Percentiles rank a stretch among this genome's conserved stretches.
Evolutionary conservation across 2,113 vertebrate genomes (phyloP).

Genomic region (Perccottus glenii): DNA sequence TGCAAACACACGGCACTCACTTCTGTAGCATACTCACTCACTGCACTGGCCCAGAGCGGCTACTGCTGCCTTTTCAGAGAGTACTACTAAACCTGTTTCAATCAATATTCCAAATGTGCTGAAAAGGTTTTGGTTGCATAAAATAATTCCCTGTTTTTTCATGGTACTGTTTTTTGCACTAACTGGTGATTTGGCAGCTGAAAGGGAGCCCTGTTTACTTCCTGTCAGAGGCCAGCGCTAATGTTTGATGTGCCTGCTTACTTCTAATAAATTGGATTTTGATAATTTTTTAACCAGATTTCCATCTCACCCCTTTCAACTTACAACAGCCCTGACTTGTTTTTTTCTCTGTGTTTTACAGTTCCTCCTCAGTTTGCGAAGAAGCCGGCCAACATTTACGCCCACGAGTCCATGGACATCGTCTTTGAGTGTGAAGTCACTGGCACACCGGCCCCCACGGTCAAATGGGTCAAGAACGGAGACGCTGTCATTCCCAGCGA

Average conservation of each 20-base stretch:
- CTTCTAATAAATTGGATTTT: conserved; percentile 26
- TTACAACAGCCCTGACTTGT: background rate
- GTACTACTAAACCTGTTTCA: background rate
- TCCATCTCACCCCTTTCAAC: background rate
- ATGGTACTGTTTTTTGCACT: conserved; percentile 8
- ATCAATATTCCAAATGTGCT: background rate
- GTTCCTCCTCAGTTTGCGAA: conserved; percentile 88
- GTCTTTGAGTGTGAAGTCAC: conserved; percentile 93
- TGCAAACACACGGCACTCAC: conserved; percentile 26
- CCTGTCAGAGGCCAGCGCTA: conserved; percentile 3
- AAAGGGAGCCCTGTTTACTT: conserved; percentile 20
- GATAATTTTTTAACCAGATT: background rate
- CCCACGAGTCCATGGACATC: conserved; percentile 96
- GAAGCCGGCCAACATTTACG: conserved; percentile 87
- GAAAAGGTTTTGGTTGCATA: conserved; percentile 5
- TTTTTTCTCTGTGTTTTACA: conserved; percentile 50
- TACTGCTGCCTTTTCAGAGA: conserved; percentile 7
- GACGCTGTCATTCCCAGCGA: conserved; percentile 97
- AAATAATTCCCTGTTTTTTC: conserved; percentile 25
- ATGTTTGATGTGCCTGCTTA: conserved; percentile 13
- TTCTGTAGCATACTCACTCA: conserved; percentile 6
- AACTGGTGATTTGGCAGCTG: conserved; percentile 32
- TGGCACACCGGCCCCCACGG: conserved; percentile 89
- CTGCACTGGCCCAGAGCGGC: background rate
- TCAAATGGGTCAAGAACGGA: conserved; percentile 98